Percentiles rank a stretch among this genome's conserved stretches.
These are phyloP conservation scores for Adrianichthys oophorus DNA, from an alignment of 2,797 vertebrate species.

Conservation along the genomic window DNA sequence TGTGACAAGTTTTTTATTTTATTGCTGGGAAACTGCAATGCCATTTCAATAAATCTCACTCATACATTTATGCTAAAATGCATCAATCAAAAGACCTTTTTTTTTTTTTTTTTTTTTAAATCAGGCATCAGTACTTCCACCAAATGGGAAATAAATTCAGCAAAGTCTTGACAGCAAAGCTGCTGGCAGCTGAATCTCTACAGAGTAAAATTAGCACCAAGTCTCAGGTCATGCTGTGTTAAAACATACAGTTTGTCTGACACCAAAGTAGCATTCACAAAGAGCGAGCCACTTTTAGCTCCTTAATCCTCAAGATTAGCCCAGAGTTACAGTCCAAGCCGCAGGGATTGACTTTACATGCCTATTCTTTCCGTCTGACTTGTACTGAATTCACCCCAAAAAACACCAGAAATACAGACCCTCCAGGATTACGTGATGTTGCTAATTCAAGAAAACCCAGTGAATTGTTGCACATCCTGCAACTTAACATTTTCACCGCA, in stretches of 20 bases:
- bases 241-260: conserved; percentile 40
- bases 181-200: conserved; percentile 10
- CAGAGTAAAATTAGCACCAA: conserved; percentile 48
- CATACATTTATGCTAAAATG: neutral
- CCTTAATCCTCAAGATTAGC: conserved; percentile 76
- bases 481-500: too few species aligned
- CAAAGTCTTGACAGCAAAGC: conserved; percentile 15
- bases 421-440: too few species aligned
- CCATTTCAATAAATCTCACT: neutral
- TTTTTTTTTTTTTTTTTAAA: too few species aligned
- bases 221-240: conserved; percentile 51
- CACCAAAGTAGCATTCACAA: conserved; percentile 59
- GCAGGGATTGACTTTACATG: conserved; percentile 63
- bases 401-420: conserved; percentile 4
- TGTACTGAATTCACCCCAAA: conserved; percentile 20
- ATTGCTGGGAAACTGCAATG: neutral
- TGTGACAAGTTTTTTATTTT: neutral
- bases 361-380: conserved; percentile 49
- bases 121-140: conserved; percentile 9
- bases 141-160: conserved; percentile 5
- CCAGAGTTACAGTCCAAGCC: conserved; percentile 65
- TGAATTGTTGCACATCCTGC: too few species aligned
- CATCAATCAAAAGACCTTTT: conserved; percentile 3
- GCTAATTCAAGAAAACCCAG: too few species aligned
- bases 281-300: conserved; percentile 72